Evolutionary conservation across 2,888 invertebrate genomes (phyloP).

Genomic region (Drosophila ochracea): DNA sequence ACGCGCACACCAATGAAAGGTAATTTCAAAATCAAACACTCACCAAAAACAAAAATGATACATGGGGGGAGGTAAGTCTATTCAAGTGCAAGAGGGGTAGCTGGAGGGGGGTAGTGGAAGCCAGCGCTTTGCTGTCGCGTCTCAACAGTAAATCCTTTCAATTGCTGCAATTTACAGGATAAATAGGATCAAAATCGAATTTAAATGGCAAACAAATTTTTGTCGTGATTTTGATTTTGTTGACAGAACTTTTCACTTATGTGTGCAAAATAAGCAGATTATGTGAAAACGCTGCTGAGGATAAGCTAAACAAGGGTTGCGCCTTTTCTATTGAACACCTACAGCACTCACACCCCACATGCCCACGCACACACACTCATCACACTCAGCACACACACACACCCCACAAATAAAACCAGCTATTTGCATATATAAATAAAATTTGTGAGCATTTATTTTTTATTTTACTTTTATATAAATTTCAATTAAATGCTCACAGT

Average conservation of each 20-base stretch:
- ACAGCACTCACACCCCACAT: slow-evolving; percentile 26
- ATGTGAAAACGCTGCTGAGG: slow-evolving; percentile 43
- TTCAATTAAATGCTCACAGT: slow-evolving; percentile 69
- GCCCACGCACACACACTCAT: slow-evolving; percentile 4
- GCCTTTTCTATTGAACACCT: slow-evolving; percentile 62
- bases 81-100: neutral
- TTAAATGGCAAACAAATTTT: slow-evolving; percentile 84
- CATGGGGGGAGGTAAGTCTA: slow-evolving; percentile 8
- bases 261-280: slow-evolving; percentile 78
- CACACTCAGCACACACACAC: slow-evolving; percentile 1
- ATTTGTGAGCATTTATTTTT: slow-evolving; percentile 14
- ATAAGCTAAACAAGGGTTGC: slow-evolving; percentile 65
- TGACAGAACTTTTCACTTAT: slow-evolving; percentile 83
- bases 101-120: neutral
- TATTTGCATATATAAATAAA: slow-evolving; percentile 35
- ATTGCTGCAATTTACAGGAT: slow-evolving; percentile 83
- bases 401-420: neutral
- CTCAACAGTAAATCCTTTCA: slow-evolving; percentile 81
- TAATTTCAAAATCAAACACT: slow-evolving; percentile 83
- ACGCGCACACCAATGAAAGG: slow-evolving; percentile 65
- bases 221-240: slow-evolving; percentile 72
- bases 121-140: slow-evolving; percentile 24
- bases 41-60: slow-evolving; percentile 13
- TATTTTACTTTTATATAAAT: slow-evolving; percentile 29
- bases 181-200: slow-evolving; percentile 84